A percentile compares a stretch with the other conserved stretches of the same genome.
Evolutionary conservation across 2,113 vertebrate genomes (phyloP).

Genomic region (Physeter macrocephalus): DNA sequence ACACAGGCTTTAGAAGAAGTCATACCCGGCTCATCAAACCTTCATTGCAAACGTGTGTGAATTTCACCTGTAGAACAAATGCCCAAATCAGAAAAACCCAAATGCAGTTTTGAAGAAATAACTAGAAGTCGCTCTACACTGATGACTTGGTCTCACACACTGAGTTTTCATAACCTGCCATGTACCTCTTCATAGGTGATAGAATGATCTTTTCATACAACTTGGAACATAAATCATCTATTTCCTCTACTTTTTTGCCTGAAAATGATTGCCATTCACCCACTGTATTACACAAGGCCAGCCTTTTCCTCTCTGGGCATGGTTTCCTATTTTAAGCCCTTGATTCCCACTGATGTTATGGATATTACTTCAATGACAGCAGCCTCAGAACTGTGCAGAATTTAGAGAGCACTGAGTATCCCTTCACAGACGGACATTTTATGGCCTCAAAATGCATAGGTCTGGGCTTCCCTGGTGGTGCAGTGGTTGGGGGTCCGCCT

Average conservation of each 20-base stretch:
- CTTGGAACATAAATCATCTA: not conserved
- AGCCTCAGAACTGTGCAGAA: not conserved
- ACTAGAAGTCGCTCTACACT: accelerated
- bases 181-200: not conserved
- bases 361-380: not conserved
- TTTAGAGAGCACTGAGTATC: not conserved
- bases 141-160: not conserved
- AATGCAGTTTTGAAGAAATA: not conserved
- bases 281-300: not conserved
- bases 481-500: too few species aligned
- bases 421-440: not conserved
- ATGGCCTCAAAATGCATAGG: not conserved
- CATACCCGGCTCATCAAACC: not conserved
- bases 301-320: not conserved
- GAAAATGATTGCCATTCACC: not conserved
- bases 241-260: not conserved
- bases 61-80: not conserved
- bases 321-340: not conserved
- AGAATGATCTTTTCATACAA: not conserved
- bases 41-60: not conserved
- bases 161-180: not conserved
- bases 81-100: not conserved
- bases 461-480: too few species aligned
- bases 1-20: not conserved
- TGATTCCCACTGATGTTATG: not conserved